Base-by-base conservation (phyloP, 1,140 invertebrate genomes). In the Bombus turneri region DNA sequence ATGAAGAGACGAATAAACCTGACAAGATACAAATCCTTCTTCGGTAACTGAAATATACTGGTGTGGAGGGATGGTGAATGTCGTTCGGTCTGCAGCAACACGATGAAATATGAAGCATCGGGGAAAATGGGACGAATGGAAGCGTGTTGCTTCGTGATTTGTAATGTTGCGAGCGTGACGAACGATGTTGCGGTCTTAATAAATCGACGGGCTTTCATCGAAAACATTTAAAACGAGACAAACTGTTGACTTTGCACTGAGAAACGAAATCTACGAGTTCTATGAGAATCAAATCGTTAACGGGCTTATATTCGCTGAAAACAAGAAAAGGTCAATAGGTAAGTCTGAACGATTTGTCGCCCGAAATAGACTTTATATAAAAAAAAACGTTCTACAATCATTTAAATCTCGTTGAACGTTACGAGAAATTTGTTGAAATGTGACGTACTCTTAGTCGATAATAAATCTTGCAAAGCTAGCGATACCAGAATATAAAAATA, bases 1-100 rank as follows among this genome's bases (percentile, higher is more conserved):
- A 64, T 59, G 22, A 8, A 31, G 28, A n/a, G 12, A 5, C 43
- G 74, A 47, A 83, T 77, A 53, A 83, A 68, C 28, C 41, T 34
- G 82, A 71, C 64, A 71, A 69, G 82, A 78, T 71, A 78, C 64
- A 59, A 78, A 79, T 79, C 22, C 64, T 31, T 25, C 37, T 28
- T 3, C 31, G 15, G 22, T 43, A 59, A 84, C 25, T 34, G 82
- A 78, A 78, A 66, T 47, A 39, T n/a, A 69, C 53, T 18, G 39
- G 25, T 18, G 9, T 1, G 39, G 3, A 57, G 69, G 47, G 8
- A 74, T 28, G 41, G 34, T 18, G 64, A 78, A 59, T 69, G 47
- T 69, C 73, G 43, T 34, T 28, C n/a, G 12, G 10, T 13, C 31
- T 25, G 57, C 72, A 37, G 10, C 31, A 59, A 22, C 3, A n/a